A percentile compares a stretch with the other conserved stretches of the same genome.
These are phyloP conservation scores for Leptinotarsa texana DNA, from an alignment of 1,140 invertebrate species.

Conservation along the genomic window DNA sequence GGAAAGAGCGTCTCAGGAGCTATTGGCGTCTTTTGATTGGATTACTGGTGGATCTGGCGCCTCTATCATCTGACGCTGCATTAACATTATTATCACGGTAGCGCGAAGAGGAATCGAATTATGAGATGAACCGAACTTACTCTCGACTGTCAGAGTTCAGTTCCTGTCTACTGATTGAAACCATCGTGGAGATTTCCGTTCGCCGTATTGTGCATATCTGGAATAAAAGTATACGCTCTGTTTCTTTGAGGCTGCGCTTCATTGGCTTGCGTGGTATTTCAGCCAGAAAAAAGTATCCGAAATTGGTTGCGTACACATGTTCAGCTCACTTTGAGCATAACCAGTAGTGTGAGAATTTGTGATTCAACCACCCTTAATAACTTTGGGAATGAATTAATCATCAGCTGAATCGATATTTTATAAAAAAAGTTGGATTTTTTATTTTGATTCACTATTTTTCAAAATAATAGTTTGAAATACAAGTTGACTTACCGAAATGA, in stretches of 20 bases:
- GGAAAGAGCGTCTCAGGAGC: conserved; percentile 36
- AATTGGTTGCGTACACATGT: neutral
- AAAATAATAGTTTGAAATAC: no score
- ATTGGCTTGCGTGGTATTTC: conserved; percentile 12
- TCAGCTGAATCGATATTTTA: no score
- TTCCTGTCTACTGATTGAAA: conserved; percentile 35
- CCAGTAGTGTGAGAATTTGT: no score
- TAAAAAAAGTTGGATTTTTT: no score
- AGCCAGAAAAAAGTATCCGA: neutral
- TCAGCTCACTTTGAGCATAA: neutral
- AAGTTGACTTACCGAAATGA: no score
- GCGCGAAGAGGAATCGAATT: conserved; percentile 42
- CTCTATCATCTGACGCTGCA: conserved; percentile 41
- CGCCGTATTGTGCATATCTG: conserved; percentile 15
- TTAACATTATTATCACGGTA: conserved; percentile 47
- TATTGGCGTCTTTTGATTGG: conserved; percentile 45
- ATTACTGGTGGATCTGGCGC: conserved; percentile 43
- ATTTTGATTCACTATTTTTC: no score
- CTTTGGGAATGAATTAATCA: no score
- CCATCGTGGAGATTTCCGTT: conserved; percentile 31
- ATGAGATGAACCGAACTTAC: conserved; percentile 34
- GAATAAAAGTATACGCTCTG: conserved; percentile 8
- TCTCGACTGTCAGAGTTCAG: conserved; percentile 28
- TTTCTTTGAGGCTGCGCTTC: conserved; percentile 3
- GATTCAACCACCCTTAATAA: no score